Evolutionary conservation across 2,113 vertebrate species (phyloP), one percentile per base, ranked within the genome.

Genomic region (Semicossyphus pulcher): DNA sequence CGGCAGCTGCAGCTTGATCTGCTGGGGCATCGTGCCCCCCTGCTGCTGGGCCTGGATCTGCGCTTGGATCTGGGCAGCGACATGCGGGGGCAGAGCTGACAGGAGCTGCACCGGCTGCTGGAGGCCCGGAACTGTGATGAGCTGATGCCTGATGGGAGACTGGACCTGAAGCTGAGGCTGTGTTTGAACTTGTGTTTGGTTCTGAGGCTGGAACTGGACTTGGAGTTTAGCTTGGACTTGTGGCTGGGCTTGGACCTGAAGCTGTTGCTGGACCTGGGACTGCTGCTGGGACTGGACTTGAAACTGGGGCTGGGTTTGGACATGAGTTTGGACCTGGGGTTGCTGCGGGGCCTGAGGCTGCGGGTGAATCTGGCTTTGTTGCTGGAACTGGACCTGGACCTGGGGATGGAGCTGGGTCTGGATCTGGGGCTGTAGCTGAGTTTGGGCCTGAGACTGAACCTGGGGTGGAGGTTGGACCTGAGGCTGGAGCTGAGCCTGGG

Each of bases 71-170:
- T 96, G 95, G 42, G 92, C 89, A 4, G 91, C 91, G 0, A 92
- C 87, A 0, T 93, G 92, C 0, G 90, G 76, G 0, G 90, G 92
- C 18, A 93, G 84, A 26, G 90, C 88, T 0, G 94, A 96, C 21
- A 98, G 93, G 5, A 95, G 93, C 94, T 96, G 95, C 70, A 96
- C 95, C 68, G 94, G 97, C 72, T 96, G 96, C 80, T 95, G 96
- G 71, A 97, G 94, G 68, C 94, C 95, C 21, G 96, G 95, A 79
- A 97, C 94, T n/a, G 95, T 94, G 86, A 93, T 94, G 54, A 97
- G 94, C 86, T 96, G 96, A 37, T 94, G 94, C 76, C 96, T 95
- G 90, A 93, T 91, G 3, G 95, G 95, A 56, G 94, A 90, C 37
- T 94, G 95, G 48, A 96, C 94, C 91, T 92, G 91, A 61, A 92